Percentiles rank a stretch among this genome's conserved stretches.
Conservation (phyloP, 2,113 vertebrate genomes). For the Xenotilapia longispinis region DNA sequence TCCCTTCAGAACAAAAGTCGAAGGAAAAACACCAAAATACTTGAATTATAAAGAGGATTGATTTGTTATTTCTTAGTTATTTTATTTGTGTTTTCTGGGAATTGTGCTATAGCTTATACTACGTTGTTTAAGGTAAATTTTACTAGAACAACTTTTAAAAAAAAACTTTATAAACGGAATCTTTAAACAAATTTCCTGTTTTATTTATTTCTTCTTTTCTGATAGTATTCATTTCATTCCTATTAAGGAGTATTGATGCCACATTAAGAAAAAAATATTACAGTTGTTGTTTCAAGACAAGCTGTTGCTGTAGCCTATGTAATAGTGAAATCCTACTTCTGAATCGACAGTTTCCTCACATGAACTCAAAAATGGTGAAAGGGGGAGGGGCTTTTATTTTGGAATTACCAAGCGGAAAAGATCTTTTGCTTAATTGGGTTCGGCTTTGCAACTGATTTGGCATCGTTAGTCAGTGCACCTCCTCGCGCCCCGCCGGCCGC, state of each 20-base stretch:
- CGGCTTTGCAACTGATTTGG: neutral
- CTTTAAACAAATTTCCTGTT: neutral
- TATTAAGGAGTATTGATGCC: neutral
- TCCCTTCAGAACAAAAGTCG: constrained; percentile 31
- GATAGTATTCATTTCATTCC: neutral
- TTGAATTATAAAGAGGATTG: neutral
- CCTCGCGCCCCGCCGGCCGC: constrained; percentile 23
- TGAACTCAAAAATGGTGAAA: neutral
- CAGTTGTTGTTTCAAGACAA: neutral
- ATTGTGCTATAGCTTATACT: neutral
- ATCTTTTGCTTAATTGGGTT: neutral
- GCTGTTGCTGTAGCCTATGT: neutral
- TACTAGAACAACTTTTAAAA: neutral
- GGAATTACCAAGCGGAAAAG: constrained; percentile 15
- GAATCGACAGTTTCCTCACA: neutral
- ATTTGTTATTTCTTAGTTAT: neutral
- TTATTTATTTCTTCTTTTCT: neutral
- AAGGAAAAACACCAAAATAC: neutral
- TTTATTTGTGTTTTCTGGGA: neutral
- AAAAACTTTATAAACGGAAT: neutral
- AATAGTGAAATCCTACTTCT: neutral
- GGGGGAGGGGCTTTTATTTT: constrained; percentile 13
- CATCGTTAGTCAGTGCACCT: constrained; percentile 27
- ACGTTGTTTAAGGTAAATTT: neutral
- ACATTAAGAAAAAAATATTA: neutral